Base-by-base conservation (phyloP, 1,140 invertebrate genomes). In the Bilobella aurantiaca region DNA sequence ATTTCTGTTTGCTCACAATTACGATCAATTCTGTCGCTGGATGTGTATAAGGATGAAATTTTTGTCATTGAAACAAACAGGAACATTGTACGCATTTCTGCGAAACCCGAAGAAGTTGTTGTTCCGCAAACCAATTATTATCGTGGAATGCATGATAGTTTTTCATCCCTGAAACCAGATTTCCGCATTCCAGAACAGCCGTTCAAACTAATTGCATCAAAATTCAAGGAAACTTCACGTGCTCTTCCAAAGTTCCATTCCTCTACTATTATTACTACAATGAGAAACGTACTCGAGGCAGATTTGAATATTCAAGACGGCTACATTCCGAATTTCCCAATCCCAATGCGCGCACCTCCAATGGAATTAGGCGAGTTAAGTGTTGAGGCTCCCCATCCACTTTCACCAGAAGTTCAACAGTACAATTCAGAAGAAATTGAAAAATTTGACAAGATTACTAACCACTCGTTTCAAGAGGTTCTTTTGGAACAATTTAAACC, bases 1-100 rank as follows among this genome's bases (percentile, higher is more conserved):
- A 73, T 84, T 23, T 76, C 74, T 23, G 66, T 69, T 42, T 76
- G 76, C 53, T 76, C 77, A 31, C 78, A 81, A 67, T 67, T 85
- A 5, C 75, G 79, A 46, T 74, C 74, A 21, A 77, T 84, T 37
- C 77, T 77, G 2, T 75, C 78, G 74, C 81, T 90, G 8, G 82
- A 85, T 37, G 84, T 86, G 31, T 81, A 81, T 69, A 82, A 83
- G 73, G 85, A 88, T 70, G 89, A 92, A 81, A 86, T 92, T 69
- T 91, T 90, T 78, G 78, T 92, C 56, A 76, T 92, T 66, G 83
- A 87, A 76, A 84, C 85, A 1, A 77, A 82, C 46, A 78, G 86
- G 66, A 84, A 84, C 74, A 79, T 89, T 56, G 77, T 87, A 65
- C 77, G 87, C 28, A 81, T 88, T 27, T 80, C 84, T 62, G 82